Base-by-base conservation (phyloP, 2,888 invertebrate species). In the Neoascia interrupta region DNA sequence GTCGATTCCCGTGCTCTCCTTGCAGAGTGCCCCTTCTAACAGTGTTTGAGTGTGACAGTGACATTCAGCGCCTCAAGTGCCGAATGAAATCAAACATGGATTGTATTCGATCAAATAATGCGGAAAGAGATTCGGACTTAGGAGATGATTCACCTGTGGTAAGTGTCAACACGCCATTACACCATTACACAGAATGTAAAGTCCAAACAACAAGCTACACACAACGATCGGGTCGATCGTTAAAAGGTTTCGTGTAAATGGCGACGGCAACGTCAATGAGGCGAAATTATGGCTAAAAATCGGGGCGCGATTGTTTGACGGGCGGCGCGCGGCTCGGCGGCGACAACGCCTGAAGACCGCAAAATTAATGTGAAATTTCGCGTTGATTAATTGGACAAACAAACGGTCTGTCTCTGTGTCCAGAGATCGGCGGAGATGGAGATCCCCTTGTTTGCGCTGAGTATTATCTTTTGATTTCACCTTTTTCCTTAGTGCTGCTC, bases 71-170 rank as follows among this genome's bases (percentile, higher is more conserved):
- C n/a, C n/a, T n/a, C n/a, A 10, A 31, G 53, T 70, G 26, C 36
- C 76, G 60, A 60, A 70, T 79, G 66, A 79, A 79, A 66, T 73
- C 49, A 66, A 73, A 51, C 60, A 84, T 84, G 84, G 83, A 84
- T 82, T 83, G 84, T 75, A 82, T 81, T 70, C 83, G 83, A 82
- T 83, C 82, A 70, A 83, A 81, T 80, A 69, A 82, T 74, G 60
- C 74, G 69, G 84, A 83, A 83, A 82, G 82, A 56, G 84, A 83
- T 60, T 81, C 83, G 69, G 84, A 83, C 68, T 69, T 84, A 41
- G 83, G 80, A 39, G 84, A 84, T 56, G 83, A 84, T 41, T 82
- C 79, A 79, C 73, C 66, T 60, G 66, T 73, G 79, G 79, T 79
- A 73, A 79, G 79, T 79, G n/a, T n/a, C n/a, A n/a, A n/a, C n/a